These are phyloP conservation scores for Cetonia aurata DNA, from an alignment of 2,888 invertebrate genomes.

Conservation along the genomic window DNA sequence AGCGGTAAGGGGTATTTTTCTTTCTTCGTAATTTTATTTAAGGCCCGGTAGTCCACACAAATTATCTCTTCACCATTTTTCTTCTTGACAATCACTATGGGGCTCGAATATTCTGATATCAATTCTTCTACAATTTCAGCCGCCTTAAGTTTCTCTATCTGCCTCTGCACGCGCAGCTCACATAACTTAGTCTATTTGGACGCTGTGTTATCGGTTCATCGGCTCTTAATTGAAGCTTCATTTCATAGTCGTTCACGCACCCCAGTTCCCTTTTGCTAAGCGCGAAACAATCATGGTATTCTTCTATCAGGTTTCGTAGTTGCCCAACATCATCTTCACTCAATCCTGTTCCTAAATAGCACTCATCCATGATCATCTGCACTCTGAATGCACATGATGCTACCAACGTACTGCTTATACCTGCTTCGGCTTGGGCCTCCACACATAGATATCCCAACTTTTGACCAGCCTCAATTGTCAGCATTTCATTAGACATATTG, in stretches of 20 bases:
- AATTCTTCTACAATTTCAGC: constrained; percentile 45
- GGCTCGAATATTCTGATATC: constrained; percentile 52
- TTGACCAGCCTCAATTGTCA: too few relatives aligned
- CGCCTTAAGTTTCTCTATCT: constrained; percentile 46
- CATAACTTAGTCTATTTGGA: constrained; percentile 52
- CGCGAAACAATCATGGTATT: constrained; percentile 9
- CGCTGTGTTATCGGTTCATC: constrained; percentile 39
- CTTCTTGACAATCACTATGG: constrained; percentile 51
- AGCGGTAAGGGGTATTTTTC: constrained; percentile 57
- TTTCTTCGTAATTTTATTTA: constrained; percentile 56
- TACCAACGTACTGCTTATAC: too few relatives aligned
- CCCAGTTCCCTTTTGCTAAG: background rate
- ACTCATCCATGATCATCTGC: background rate
- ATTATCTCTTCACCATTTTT: constrained; percentile 52
- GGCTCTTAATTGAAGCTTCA: background rate
- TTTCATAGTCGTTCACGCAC: background rate
- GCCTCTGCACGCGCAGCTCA: constrained; percentile 48
- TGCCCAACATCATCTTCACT: background rate
- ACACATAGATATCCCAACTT: too few relatives aligned
- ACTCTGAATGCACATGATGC: background rate
- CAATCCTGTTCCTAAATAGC: background rate
- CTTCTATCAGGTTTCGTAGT: background rate
- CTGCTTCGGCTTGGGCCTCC: too few relatives aligned
- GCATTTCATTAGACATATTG: too few relatives aligned
- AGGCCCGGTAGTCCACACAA: constrained; percentile 54